Conservation (phyloP, 2,888 invertebrate species). For the Tenodera sinensis region DNA sequence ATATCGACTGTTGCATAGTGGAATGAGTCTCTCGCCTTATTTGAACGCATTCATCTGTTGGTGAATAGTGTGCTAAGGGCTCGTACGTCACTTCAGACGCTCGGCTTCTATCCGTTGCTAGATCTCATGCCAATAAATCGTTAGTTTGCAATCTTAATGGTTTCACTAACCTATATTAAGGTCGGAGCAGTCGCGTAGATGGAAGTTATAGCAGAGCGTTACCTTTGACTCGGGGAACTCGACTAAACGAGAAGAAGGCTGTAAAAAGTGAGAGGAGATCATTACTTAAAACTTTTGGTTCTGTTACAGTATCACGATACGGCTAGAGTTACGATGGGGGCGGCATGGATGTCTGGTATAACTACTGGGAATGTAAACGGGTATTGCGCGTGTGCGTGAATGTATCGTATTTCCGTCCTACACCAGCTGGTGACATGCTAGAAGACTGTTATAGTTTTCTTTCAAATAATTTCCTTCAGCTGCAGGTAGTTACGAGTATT, state of each 20-base stretch:
- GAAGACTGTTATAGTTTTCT: background rate
- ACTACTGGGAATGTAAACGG: background rate
- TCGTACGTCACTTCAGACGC: background rate
- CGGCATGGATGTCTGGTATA: background rate
- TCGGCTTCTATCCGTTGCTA: background rate
- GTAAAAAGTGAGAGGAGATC: background rate
- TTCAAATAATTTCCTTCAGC: background rate
- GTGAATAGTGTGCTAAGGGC: background rate
- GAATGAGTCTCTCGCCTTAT: background rate
- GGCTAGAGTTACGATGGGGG: background rate
- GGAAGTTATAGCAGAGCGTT: background rate
- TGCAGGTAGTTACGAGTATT: background rate
- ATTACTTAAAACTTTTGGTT: constrained; percentile 2
- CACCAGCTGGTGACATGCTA: background rate
- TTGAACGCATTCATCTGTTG: background rate
- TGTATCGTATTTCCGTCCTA: background rate
- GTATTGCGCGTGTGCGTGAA: background rate
- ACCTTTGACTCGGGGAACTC: background rate
- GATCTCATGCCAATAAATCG: constrained; percentile 21
- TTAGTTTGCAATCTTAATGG: constrained; percentile 24
- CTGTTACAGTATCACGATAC: background rate
- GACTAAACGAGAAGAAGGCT: background rate
- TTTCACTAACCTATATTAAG: constrained; percentile 18
- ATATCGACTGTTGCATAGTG: background rate
- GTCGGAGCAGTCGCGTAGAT: background rate